Evolutionary conservation across 2,797 vertebrate genomes (phyloP), one percentile per base, ranked within the genome.

Genomic region (Erpetoichthys calabaricus): DNA sequence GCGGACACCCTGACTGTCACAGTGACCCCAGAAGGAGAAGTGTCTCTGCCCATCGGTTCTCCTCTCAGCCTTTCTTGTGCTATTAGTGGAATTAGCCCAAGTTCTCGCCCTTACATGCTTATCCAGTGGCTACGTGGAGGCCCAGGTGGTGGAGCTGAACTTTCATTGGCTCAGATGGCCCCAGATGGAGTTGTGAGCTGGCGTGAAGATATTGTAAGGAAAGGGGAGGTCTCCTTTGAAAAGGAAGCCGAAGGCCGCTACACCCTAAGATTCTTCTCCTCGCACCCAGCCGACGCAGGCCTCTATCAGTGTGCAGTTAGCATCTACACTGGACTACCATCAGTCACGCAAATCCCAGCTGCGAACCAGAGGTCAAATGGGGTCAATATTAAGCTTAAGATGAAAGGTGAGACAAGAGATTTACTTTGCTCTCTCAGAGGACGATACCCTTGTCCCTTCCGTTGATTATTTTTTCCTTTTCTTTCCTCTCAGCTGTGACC

Each of bases 131-230:
- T 82, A 79, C 77, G 76, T 68, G 44, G 55, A 25, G 5, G 7
- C 53, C 55, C 76, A 52, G 44, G 83, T 74, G 45, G 41, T 70
- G 80, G 8, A 61, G 58, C 53, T 2, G 66, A 86, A 76, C 76
- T 85, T 65, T 81, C 83, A 66, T 84, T 94, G 58, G 86, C 84
- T 45, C 79, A 71, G 5, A 58, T 91, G 70, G 81, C 74, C 59
- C 75, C 86, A 0, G 78, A 75, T 0, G 89, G 90, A 0, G 72
- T 80, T 0, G 84, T 88, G 46, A 78, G 79, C 65, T 81, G 91
- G 81, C 90, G 89, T 0, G 80, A 88, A 6, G 86, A 86, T 67
- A 60, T 69, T 51, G 83, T 77, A 67, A 72, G 80, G 51, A 68
- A 68, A 0, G 78, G 75, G 1, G 75, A 79, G 0, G 82, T 80